Evolutionary conservation across 1,140 invertebrate genomes (phyloP).

Genomic region (Lutraria rhynchaena): DNA sequence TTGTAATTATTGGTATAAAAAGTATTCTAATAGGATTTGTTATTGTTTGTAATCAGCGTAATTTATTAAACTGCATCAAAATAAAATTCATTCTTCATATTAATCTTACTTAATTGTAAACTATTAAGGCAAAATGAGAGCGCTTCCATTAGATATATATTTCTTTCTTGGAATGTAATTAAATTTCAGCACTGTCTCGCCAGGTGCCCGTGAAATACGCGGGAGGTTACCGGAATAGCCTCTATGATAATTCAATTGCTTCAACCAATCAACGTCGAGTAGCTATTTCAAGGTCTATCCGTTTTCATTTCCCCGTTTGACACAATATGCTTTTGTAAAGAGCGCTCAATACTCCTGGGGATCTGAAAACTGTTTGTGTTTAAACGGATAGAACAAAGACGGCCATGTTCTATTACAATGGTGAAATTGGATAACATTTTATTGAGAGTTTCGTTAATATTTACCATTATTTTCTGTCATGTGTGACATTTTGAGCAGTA

Average conservation of each 20-base stretch:
- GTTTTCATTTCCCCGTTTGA: conserved; percentile 55
- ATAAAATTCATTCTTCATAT: no score
- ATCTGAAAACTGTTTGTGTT: conserved; percentile 60
- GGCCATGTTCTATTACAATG: conserved; percentile 47
- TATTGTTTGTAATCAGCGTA: no score
- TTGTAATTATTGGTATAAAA: no score
- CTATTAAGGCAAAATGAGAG: no score
- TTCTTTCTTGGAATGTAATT: conserved; percentile 5
- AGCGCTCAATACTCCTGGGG: conserved; percentile 32
- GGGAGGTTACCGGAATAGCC: conserved; percentile 44
- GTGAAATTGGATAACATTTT: conserved; percentile 27
- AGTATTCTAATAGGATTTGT: no score
- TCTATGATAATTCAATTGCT: conserved; percentile 39
- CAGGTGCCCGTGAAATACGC: conserved; percentile 18
- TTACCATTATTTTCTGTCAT: conserved; percentile 1
- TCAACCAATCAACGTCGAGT: conserved; percentile 46
- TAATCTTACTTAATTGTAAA: no score
- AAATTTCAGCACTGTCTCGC: conserved; percentile 1
- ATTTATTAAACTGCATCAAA: no score
- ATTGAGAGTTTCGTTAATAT: neutral
- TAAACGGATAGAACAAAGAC: conserved; percentile 61
- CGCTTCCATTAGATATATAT: no score
- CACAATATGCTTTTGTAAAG: neutral
- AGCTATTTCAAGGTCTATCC: conserved; percentile 4
- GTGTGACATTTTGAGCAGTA: neutral